Base-by-base conservation (phyloP, 2,888 invertebrate genomes). In the Eupithecia centaureata region DNA sequence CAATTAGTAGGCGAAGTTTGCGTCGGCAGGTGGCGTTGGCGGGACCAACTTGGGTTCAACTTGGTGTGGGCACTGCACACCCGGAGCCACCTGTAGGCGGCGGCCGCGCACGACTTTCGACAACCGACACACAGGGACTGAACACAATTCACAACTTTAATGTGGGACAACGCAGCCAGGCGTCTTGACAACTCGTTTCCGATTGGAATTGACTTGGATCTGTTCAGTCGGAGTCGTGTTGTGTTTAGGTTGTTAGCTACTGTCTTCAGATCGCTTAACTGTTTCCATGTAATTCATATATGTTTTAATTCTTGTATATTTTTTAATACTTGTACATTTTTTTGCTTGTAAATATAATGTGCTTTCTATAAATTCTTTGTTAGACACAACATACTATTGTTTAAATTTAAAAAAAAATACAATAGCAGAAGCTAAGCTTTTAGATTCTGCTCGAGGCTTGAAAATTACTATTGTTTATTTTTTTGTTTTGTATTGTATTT, bases 1-100 rank as follows among this genome's bases (percentile, higher is more conserved):
- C 68, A 68, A 72, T 72, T 72, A 72, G 68, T 63, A 32, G 65
- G 47, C 28, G 18, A 68, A 72, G 61, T 70, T 70, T 18, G 42
- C 5, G 63, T 51, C 69, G 57, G 38, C 70, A 71, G 71, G 68
- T 68, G 71, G 35, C 56, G 54, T 15, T 32, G 59, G 13, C 58
- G 32, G 10, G 12, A 30, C 25, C 38, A 51, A 57, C 63, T 47
- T 47, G 62, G 47, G 27, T 54, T 33, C 28, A 61, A 66, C 52
- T 63, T 61, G 52, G 51, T 59, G 27, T 38, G 22, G 47, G 22
- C 1, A 10, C 22, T 22, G 47, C 47, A 18, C 18, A 42, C 42
- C 47, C 47, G 5, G 22, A 18, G 42, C 47, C 22, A 47, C 47
- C 22, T 47, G 22, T 47, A 1, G 47, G 47, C 12, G 42, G 18